phyloP scores from a whole-genome alignment of 2,113 vertebrate species.

The Acrocephalus arundinaceus region DNA sequence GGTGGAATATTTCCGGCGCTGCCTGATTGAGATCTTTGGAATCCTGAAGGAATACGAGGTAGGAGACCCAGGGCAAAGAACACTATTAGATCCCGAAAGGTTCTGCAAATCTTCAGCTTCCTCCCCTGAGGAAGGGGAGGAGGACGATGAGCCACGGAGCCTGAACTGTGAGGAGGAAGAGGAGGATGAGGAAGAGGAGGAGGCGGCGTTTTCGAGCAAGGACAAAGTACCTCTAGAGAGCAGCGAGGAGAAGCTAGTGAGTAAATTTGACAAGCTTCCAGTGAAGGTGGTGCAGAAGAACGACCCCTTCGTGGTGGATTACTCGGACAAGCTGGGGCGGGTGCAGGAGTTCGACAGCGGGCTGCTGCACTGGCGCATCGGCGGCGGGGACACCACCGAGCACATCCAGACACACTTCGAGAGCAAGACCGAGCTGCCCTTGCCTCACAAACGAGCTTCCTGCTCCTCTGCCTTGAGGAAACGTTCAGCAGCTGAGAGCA shows the following conservation, averaged over 20 bases:
- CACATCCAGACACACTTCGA: slow-evolving; percentile 99
- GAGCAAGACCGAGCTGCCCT: slow-evolving; percentile 82
- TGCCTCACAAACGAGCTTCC: slow-evolving; percentile 74
- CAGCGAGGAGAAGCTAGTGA: slow-evolving; percentile 84
- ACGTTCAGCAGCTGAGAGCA: slow-evolving; percentile 69
- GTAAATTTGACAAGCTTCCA: slow-evolving; percentile 97
- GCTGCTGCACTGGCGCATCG: slow-evolving; percentile 94
- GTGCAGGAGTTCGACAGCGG: slow-evolving; percentile 96
- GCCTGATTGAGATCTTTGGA: slow-evolving; percentile 98
- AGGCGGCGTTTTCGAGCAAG: slow-evolving; percentile 75
- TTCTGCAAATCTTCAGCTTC: slow-evolving; percentile 80
- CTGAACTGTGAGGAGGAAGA: slow-evolving; percentile 74
- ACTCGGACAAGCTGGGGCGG: slow-evolving; percentile 85
- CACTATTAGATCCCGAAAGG: slow-evolving; percentile 87
- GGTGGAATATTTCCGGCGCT: slow-evolving; percentile 97
- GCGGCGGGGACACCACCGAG: slow-evolving; percentile 95
- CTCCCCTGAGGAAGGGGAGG: slow-evolving; percentile 73
- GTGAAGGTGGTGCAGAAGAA: slow-evolving; percentile 92
- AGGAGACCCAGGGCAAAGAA: slow-evolving; percentile 95
- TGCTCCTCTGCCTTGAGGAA: slow-evolving; percentile 69
- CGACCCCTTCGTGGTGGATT: slow-evolving; percentile 88
- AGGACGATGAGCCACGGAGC: slow-evolving; percentile 70
- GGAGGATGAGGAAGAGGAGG: slow-evolving; percentile 79
- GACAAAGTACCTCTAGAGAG: slow-evolving; percentile 72
- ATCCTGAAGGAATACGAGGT: slow-evolving; percentile 98